A percentile compares a stretch with the other conserved stretches of the same genome.
Conservation (phyloP, 2,797 vertebrate species). For the Tragopan temminckii region DNA sequence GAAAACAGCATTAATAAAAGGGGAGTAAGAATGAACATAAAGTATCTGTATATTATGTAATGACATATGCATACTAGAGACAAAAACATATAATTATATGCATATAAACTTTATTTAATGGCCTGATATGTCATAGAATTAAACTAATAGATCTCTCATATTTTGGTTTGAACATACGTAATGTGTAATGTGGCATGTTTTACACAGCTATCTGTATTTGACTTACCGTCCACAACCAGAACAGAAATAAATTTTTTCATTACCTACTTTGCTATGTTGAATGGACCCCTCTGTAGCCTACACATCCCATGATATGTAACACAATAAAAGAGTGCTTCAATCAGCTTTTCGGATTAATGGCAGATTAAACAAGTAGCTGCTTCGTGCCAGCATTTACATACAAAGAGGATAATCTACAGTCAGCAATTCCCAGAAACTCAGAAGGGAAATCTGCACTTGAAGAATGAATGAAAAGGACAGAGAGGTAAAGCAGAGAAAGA, state of each 20-base stretch:
- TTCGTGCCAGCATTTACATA: not conserved
- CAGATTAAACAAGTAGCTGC: not conserved
- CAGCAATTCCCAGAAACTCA: not conserved
- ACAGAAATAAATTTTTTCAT: not conserved
- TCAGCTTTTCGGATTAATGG: not conserved
- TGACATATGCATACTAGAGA: not conserved
- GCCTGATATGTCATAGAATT: accelerated
- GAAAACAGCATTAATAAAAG: not conserved
- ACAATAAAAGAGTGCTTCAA: not conserved
- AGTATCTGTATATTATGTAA: not conserved
- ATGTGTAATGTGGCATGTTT: not conserved
- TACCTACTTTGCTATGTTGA: not conserved
- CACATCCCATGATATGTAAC: not conserved
- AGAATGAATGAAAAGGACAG: not conserved
- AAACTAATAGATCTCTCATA: not conserved
- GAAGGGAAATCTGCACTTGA: not conserved
- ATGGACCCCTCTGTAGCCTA: not conserved
- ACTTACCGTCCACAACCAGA: not conserved
- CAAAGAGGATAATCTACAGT: not conserved
- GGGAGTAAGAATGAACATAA: not conserved
- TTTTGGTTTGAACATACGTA: not conserved
- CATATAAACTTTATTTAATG: not conserved
- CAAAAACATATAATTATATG: not conserved
- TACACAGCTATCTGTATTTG: not conserved
- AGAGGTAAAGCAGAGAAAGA: not conserved